These are phyloP conservation scores for Alethe castanea DNA, from an alignment of 2,113 vertebrate genomes.

Conservation along the genomic window DNA sequence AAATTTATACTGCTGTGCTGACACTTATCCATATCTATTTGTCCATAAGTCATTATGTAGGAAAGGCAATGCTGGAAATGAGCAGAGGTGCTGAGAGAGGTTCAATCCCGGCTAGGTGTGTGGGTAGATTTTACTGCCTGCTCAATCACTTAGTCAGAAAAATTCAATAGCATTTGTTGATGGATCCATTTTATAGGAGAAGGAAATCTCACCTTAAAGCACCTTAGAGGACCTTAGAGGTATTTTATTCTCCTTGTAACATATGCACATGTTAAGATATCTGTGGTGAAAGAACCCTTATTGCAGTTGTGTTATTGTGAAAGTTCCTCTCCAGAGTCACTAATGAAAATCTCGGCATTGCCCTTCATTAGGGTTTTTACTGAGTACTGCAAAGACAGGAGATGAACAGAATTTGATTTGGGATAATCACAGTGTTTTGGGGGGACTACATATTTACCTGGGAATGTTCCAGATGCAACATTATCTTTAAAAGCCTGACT, in stretches of 20 bases:
- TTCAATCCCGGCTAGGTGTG: background rate
- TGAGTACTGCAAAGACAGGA: background rate
- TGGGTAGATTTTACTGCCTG: fast-evolving
- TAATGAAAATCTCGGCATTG: background rate
- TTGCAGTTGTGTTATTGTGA: fast-evolving
- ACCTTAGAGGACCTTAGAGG: background rate
- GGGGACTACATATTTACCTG: background rate
- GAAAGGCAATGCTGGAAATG: background rate
- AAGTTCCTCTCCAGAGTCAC: background rate
- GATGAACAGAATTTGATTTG: background rate
- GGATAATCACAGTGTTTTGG: background rate
- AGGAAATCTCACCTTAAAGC: background rate
- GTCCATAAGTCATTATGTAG: background rate
- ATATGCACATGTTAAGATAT: background rate
- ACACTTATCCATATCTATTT: background rate
- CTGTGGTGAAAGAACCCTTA: background rate
- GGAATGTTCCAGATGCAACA: background rate
- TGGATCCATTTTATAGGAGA: background rate
- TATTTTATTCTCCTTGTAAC: background rate
- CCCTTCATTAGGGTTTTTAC: background rate
- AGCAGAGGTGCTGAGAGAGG: background rate
- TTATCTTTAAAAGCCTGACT: background rate
- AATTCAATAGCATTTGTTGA: background rate
- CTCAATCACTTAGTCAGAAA: background rate
- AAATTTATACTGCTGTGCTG: background rate